A percentile compares a stretch with the other conserved stretches of the same genome.
Evolutionary conservation across 2,797 vertebrate species (phyloP).

Genomic region (Sebastes nivosus): DNA sequence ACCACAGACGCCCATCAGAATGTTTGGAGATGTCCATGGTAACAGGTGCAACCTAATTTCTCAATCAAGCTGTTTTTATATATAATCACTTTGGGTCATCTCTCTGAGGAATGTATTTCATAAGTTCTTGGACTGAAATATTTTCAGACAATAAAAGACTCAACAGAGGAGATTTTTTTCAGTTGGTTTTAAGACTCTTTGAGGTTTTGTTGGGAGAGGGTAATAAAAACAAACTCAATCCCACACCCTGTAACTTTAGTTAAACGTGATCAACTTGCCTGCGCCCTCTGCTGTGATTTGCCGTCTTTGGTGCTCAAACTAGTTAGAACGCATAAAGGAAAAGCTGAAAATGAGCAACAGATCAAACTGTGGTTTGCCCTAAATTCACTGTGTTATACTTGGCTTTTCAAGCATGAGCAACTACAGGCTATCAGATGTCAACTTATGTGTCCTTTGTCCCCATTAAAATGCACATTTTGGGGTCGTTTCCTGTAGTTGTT

Average conservation of each 20-base stretch:
- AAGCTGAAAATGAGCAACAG: constrained; percentile 33
- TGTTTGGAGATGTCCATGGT: constrained; percentile 9
- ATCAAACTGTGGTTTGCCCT: constrained; percentile 32
- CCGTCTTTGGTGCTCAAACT: constrained; percentile 18
- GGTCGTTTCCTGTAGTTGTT: constrained; percentile 1
- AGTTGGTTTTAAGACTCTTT: not conserved
- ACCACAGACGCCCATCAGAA: not conserved
- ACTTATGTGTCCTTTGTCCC: constrained; percentile 27
- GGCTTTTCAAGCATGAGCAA: constrained; percentile 38
- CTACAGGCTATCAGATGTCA: constrained; percentile 33
- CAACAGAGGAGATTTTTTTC: not conserved
- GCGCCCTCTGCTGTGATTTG: constrained; percentile 30
- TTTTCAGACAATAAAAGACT: not conserved
- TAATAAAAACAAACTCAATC: constrained; percentile 29
- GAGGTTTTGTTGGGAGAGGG: constrained; percentile 20
- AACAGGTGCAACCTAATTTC: constrained; percentile 9
- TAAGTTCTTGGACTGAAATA: not conserved
- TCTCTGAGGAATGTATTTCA: not conserved
- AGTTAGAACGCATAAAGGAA: constrained; percentile 22
- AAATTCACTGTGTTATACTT: constrained; percentile 31
- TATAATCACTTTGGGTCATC: not conserved
- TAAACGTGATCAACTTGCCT: not conserved
- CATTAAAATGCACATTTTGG: constrained; percentile 31
- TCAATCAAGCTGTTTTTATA: not conserved
- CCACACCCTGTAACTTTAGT: constrained; percentile 17